A percentile compares a stretch with the other conserved stretches of the same genome.
Conservation (phyloP, 2,113 vertebrate genomes). For the Rhinichthys klamathensis region DNA sequence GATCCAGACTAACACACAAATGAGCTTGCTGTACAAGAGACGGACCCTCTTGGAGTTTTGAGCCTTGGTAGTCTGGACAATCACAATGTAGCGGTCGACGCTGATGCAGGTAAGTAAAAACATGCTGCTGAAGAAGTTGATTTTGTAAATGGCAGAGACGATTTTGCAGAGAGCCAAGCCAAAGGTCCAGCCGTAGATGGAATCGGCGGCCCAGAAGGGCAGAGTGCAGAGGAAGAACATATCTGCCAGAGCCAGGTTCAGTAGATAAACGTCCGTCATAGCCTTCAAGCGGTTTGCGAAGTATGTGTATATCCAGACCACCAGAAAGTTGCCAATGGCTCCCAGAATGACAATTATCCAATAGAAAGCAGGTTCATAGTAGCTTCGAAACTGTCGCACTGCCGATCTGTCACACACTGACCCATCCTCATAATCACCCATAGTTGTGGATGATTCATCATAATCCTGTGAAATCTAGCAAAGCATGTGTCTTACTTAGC, state of each 20-base stretch:
- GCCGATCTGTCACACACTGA: constrained; percentile 69
- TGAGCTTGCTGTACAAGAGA: constrained; percentile 74
- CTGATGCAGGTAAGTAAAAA: constrained; percentile 89
- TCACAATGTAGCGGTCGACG: constrained; percentile 83
- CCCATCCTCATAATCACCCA: constrained; percentile 25
- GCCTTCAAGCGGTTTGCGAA: constrained; percentile 79
- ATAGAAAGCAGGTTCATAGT: constrained; percentile 79
- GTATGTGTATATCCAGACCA: constrained; percentile 83
- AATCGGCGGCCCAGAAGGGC: constrained; percentile 86
- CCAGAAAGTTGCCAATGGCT: constrained; percentile 77
- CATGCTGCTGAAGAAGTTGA: constrained; percentile 87
- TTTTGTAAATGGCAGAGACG: constrained; percentile 81
- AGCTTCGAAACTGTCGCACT: constrained; percentile 72
- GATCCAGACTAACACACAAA: constrained; percentile 79
- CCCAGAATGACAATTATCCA: constrained; percentile 81
- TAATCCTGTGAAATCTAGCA: constrained; percentile 34
- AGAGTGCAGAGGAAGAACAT: constrained; percentile 86
- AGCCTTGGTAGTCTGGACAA: constrained; percentile 76
- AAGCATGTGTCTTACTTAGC: neutral
- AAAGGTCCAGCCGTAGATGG: constrained; percentile 77
- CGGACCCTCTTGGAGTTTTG: constrained; percentile 72
- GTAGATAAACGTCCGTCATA: constrained; percentile 82
- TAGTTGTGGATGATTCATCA: constrained; percentile 19
- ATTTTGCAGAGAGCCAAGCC: constrained; percentile 78
- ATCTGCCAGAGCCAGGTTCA: constrained; percentile 86